phyloP scores from a whole-genome alignment of 2,797 vertebrate genomes.

The Acrossocheilus fasciatus region DNA sequence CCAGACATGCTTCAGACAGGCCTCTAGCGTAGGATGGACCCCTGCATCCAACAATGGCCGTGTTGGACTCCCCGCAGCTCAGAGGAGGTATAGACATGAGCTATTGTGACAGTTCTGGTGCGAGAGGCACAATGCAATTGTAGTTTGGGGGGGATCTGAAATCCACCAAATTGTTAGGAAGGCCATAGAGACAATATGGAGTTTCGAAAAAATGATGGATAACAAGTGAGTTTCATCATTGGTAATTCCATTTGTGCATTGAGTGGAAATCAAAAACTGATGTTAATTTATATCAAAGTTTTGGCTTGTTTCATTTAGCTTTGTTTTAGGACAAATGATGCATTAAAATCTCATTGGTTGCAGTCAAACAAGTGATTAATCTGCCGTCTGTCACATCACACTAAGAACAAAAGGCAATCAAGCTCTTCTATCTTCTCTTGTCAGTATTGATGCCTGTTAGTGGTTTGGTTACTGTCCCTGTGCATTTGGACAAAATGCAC shows the following conservation, averaged over 20 bases:
- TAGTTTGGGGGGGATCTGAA: slow-evolving; percentile 35
- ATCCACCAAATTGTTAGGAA: slow-evolving; percentile 41
- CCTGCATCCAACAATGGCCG: slow-evolving; percentile 78
- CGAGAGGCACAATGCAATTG: slow-evolving; percentile 75
- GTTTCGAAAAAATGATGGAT: not conserved
- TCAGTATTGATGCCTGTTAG: slow-evolving; percentile 42
- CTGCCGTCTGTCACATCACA: slow-evolving; percentile 7
- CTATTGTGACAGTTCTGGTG: slow-evolving; percentile 85
- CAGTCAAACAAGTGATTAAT: not conserved
- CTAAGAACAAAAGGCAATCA: slow-evolving; percentile 15
- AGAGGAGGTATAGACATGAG: slow-evolving; percentile 79
- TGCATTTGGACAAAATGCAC: slow-evolving; percentile 51
- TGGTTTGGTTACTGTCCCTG: slow-evolving; percentile 46
- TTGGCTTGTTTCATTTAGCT: not conserved
- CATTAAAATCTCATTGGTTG: not conserved
- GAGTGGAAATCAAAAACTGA: not conserved
- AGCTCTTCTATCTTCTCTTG: slow-evolving; percentile 31
- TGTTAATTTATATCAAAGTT: not conserved
- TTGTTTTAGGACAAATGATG: not conserved
- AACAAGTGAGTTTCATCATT: not conserved
- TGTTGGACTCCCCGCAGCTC: slow-evolving; percentile 77
- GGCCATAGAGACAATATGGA: not conserved
- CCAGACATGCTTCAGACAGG: slow-evolving; percentile 74
- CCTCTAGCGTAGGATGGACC: slow-evolving; percentile 71
- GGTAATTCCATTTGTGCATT: not conserved